Percentiles rank a stretch among this genome's conserved stretches.
Evolutionary conservation across 2,797 vertebrate species (phyloP).

Genomic region (Gymnoscopelus microlampas): DNA sequence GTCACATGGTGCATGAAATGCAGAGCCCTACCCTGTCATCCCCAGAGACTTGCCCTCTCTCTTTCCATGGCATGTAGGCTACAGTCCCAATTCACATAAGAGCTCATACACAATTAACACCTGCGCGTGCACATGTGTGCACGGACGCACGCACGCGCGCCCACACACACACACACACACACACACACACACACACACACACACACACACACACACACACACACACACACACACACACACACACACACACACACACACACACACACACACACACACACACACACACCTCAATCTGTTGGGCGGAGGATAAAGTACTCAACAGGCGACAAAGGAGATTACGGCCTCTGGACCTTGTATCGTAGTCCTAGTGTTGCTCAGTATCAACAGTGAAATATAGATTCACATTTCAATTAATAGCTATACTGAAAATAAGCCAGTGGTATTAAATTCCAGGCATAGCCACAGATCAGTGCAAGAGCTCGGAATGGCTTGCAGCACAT

Average conservation of each 20-base stretch:
- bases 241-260: neutral
- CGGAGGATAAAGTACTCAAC: constrained; percentile 13
- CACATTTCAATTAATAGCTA: neutral
- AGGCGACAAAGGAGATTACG: constrained; percentile 4
- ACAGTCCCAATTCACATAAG: constrained; percentile 7
- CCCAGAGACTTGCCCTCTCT: constrained; percentile 7
- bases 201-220: neutral
- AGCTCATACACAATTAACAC: neutral
- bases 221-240: constrained; percentile 8
- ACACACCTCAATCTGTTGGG: constrained; percentile 1
- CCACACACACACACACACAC: constrained; percentile 4
- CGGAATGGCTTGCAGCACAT: too few species aligned
- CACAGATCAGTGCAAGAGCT: too few species aligned
- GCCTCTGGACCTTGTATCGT: neutral
- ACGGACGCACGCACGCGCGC: neutral
- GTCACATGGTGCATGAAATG: constrained; percentile 24
- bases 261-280: neutral
- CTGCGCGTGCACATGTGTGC: neutral
- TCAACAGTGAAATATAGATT: neutral
- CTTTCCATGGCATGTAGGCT: constrained; percentile 23
- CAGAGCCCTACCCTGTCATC: constrained; percentile 11
- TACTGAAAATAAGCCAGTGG: neutral
- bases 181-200: neutral
- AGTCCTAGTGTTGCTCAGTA: neutral
- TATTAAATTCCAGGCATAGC: too few species aligned